Base-by-base conservation (phyloP, 2,113 vertebrate genomes). In the Myiagra hebetior region DNA sequence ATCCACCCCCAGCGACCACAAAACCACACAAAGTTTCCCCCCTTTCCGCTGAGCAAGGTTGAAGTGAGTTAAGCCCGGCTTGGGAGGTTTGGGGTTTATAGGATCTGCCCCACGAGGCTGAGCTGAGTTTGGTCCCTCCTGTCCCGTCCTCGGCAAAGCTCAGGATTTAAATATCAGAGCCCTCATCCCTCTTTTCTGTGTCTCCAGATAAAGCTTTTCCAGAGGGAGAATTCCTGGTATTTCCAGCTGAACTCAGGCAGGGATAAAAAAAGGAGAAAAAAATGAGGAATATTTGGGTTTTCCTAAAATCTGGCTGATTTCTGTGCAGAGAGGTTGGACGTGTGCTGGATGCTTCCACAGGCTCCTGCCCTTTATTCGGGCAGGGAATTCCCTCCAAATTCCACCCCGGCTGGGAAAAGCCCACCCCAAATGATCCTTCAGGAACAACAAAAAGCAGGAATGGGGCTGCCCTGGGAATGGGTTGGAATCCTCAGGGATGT, bases 1-100 rank as follows among this genome's bases (percentile, higher is more conserved):
- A n/a, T 10, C 1, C 49, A 35, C 15, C 74, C 55, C 74, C 55
- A n/a, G 19, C 0, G 0, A 9, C 1, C 30, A 3, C 13, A 12
- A 55, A 68, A 4, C 3, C 18, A 35, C 33, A 13, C n/a, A 0
- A 4, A 19, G 6, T 13, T 35, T 39, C 21, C 10, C 11, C 16
- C 1, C 1, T 3, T 21, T 13, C 0, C 0, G 27, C 21, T 13
- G 26, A 8, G 12, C 0, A 5, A 33, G 60, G 33, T 75, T 72
- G 37, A 11, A 64, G 80, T 0, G 21, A 42, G 76, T 85, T 39
- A 60, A 49, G 9, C 15, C 60, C 10, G 5, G 76, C 62, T 55
- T 7, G 13, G 27, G 75, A 15, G 23, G 64, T 10, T n/a, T 49
- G 60, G 52, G 15, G 18, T 75, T 79, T 30, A 3, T 4, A 6